Percentiles rank a stretch among this genome's conserved stretches.
Evolutionary conservation across 2,888 invertebrate species (phyloP).

Genomic region (Seira ritae): DNA sequence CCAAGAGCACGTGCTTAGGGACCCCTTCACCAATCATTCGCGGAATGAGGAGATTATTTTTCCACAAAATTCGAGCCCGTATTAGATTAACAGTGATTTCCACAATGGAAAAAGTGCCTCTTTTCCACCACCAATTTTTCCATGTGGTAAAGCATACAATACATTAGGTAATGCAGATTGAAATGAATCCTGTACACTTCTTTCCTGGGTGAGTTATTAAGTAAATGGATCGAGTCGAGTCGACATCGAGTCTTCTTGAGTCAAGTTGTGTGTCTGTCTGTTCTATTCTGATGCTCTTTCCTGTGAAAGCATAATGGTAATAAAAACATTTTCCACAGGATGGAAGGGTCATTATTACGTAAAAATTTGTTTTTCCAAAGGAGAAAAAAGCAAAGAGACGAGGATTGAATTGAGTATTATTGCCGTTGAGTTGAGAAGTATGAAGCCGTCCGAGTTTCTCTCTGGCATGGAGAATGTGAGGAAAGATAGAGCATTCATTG

Average conservation of each 20-base stretch:
- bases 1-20: conserved; percentile 42
- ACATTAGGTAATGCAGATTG: not conserved
- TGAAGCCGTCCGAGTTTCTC: no score
- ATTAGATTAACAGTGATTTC: conserved; percentile 21
- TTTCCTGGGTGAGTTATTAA: conserved; percentile 45
- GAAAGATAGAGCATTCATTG: conserved; percentile 1
- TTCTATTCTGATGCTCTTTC: not conserved
- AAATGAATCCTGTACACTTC: conserved; percentile 15
- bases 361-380: no score
- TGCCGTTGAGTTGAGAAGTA: no score
- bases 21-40: not conserved
- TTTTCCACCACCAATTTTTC: not conserved
- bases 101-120: conserved; percentile 3
- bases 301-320: not conserved
- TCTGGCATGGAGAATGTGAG: not conserved
- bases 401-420: no score
- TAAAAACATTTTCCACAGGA: not conserved
- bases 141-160: conserved; percentile 5
- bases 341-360: no score
- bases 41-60: not conserved
- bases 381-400: no score
- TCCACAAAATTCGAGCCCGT: not conserved
- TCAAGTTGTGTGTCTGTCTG: not conserved
- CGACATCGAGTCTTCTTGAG: not conserved
- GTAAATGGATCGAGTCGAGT: conserved; percentile 40